phyloP scores from a whole-genome alignment of 1,140 invertebrate species.

The Varroa destructor region DNA sequence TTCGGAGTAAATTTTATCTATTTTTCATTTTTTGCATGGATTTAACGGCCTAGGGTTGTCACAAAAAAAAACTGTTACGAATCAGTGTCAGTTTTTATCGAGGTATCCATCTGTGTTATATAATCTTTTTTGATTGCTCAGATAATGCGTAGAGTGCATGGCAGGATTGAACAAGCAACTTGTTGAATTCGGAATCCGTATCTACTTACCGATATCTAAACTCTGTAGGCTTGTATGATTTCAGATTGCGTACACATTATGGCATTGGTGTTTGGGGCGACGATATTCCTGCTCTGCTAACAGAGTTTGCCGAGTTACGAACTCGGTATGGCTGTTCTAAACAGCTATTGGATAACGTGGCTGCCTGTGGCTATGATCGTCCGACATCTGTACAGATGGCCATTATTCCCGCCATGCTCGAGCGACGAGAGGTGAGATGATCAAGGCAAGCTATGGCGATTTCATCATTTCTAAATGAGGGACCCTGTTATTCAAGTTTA shows the following conservation, averaged over 20 bases:
- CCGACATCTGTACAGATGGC: constrained; percentile 93
- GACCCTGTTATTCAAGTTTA: constrained; percentile 43
- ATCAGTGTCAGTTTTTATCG: no score
- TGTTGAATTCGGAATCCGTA: no score
- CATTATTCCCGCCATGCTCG: constrained; percentile 70
- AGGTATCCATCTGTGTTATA: no score
- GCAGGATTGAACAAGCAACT: no score
- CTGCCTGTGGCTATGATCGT: constrained; percentile 54
- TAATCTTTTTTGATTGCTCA: no score
- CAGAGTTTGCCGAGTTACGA: constrained; percentile 52
- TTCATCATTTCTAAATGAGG: neutral
- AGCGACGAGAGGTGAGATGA: constrained; percentile 35
- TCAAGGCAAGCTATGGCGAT: neutral
- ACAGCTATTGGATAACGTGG: constrained; percentile 57
- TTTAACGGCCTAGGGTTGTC: no score
- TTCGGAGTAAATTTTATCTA: no score
- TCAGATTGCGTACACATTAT: constrained; percentile 1
- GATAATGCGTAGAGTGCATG: no score
- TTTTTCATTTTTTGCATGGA: no score
- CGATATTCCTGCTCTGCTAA: constrained; percentile 58
- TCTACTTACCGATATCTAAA: neutral
- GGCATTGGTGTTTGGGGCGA: constrained; percentile 59
- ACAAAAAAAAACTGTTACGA: no score
- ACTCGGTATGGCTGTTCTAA: constrained; percentile 47
- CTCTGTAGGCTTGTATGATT: neutral